Evolutionary conservation across 2,888 invertebrate species (phyloP).

Genomic region (Hemithea aestivaria): DNA sequence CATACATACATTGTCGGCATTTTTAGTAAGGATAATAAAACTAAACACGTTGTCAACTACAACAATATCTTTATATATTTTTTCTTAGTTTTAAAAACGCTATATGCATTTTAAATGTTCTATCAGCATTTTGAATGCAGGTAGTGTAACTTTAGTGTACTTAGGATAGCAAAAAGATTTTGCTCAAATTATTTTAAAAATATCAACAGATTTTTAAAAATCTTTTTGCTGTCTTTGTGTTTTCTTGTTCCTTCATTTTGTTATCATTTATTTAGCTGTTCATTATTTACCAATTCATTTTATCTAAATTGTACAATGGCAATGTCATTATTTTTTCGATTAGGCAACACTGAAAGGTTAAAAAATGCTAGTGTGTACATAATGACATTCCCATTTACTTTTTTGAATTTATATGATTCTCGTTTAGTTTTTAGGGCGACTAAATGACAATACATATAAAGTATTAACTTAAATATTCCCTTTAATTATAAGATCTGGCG

Average conservation of each 20-base stretch:
- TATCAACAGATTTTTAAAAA: conserved; percentile 16
- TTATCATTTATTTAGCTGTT: conserved; percentile 8
- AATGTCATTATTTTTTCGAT: conserved; percentile 16
- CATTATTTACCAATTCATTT: conserved; percentile 14
- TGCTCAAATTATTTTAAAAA: conserved; percentile 1
- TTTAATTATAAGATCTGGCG: conserved; percentile 50
- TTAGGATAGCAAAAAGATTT: conserved; percentile 40
- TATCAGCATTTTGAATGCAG: conserved; percentile 13
- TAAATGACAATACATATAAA: conserved; percentile 77
- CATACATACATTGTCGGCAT: no score
- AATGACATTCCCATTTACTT: conserved; percentile 25
- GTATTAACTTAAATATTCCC: conserved; percentile 69
- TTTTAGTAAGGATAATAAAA: no score
- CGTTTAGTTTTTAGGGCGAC: conserved; percentile 77
- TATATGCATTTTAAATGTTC: conserved; percentile 7
- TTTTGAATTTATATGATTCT: conserved; percentile 63
- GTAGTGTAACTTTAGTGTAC: conserved; percentile 13
- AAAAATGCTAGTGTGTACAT: conserved; percentile 1
- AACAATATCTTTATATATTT: conserved; percentile 15
- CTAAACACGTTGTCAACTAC: conserved; percentile 32
- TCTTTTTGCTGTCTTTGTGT: conserved; percentile 45
- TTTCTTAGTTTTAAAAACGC: conserved; percentile 6
- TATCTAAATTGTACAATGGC: conserved; percentile 14
- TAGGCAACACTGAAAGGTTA: conserved; percentile 6
- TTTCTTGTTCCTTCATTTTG: conserved; percentile 39